These are phyloP conservation scores for Gnatocerus cornutus DNA, from an alignment of 2,888 invertebrate species.

Conservation along the genomic window DNA sequence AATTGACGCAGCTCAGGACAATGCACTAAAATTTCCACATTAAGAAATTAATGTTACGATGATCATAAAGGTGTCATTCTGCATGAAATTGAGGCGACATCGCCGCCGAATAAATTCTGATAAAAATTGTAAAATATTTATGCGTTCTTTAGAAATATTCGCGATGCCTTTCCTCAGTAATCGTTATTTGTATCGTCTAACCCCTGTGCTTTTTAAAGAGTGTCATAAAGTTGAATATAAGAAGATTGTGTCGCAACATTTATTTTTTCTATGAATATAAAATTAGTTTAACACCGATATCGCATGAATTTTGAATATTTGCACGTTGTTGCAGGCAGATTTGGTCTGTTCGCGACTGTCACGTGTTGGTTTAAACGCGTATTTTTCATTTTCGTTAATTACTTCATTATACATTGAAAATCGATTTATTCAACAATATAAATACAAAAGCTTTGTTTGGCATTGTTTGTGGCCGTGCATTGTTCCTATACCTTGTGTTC, in stretches of 20 bases:
- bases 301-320: slow-evolving; percentile 20
- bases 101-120: slow-evolving; percentile 35
- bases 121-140: slow-evolving; percentile 43
- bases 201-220: slow-evolving; percentile 58
- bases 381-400: slow-evolving; percentile 46
- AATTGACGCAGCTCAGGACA: no score
- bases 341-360: background rate
- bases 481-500: slow-evolving; percentile 51
- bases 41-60: no score
- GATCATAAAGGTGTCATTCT: background rate
- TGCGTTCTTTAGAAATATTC: slow-evolving; percentile 37
- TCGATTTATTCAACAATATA: slow-evolving; percentile 52
- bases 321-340: slow-evolving; percentile 9
- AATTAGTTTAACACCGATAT: slow-evolving; percentile 54
- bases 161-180: slow-evolving; percentile 38
- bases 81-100: slow-evolving; percentile 12
- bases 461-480: slow-evolving; percentile 47
- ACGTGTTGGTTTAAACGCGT: slow-evolving; percentile 34
- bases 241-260: slow-evolving; percentile 63
- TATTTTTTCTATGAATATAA: slow-evolving; percentile 66
- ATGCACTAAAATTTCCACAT: no score
- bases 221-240: slow-evolving; percentile 63
- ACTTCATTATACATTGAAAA: slow-evolving; percentile 48
- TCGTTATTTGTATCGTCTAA: slow-evolving; percentile 51
- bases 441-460: slow-evolving; percentile 52